Percentiles rank a stretch among this genome's conserved stretches.
These are phyloP conservation scores for Melipona quadrifasciata DNA, from an alignment of 1,140 invertebrate species.

Conservation along the genomic window DNA sequence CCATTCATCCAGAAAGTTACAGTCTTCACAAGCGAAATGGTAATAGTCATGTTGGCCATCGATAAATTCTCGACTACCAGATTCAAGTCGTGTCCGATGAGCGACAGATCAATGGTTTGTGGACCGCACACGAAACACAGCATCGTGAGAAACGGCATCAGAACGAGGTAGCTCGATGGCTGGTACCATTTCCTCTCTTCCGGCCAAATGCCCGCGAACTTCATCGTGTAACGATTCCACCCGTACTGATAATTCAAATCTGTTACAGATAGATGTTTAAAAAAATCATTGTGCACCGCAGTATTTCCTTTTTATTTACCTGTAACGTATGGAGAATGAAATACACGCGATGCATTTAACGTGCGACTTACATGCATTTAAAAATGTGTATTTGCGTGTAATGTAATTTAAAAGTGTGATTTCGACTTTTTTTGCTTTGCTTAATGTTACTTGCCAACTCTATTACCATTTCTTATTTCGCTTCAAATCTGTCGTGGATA, in stretches of 20 bases:
- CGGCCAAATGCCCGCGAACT: conserved; percentile 54
- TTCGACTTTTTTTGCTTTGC: background rate
- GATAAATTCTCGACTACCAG: conserved; percentile 56
- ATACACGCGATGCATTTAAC: too few relatives aligned
- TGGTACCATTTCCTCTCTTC: conserved; percentile 27
- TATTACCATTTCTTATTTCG: too few relatives aligned
- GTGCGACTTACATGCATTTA: too few relatives aligned
- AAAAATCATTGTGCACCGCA: background rate
- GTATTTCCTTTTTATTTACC: background rate
- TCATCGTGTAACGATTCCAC: conserved; percentile 54
- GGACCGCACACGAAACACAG: conserved; percentile 19
- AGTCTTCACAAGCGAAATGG: conserved; percentile 39
- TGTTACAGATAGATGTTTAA: background rate
- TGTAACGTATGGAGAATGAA: too few relatives aligned
- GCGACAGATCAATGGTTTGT: conserved; percentile 36
- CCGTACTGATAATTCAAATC: conserved; percentile 30
- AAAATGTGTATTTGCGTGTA: background rate
- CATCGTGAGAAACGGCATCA: conserved; percentile 28
- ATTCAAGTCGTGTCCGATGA: conserved; percentile 39
- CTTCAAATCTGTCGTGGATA: too few relatives aligned
- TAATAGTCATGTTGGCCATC: conserved; percentile 38
- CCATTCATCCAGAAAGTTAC: conserved; percentile 47
- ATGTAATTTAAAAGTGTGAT: background rate
- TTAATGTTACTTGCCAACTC: too few relatives aligned
- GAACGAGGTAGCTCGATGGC: conserved; percentile 17